These are phyloP conservation scores for Drosophila teissieri DNA, from an alignment of 1,140 invertebrate species.

Conservation along the genomic window DNA sequence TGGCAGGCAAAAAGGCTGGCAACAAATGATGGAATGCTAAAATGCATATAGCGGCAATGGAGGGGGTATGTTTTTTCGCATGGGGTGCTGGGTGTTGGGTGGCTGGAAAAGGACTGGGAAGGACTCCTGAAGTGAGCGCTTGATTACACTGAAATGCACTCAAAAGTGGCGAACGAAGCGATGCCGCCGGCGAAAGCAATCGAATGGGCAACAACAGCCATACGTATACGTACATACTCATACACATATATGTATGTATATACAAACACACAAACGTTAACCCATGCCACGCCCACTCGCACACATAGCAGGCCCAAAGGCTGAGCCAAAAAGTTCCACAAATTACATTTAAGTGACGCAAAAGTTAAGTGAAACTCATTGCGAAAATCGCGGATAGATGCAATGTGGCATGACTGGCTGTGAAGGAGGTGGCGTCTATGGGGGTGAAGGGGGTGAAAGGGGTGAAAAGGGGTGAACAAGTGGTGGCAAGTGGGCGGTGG, in stretches of 20 bases:
- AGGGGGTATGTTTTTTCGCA: not conserved
- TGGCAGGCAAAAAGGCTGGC: slow-evolving; percentile 53
- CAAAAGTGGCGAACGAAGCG: slow-evolving; percentile 66
- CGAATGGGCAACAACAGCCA: slow-evolving; percentile 40
- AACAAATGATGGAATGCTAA: slow-evolving; percentile 79
- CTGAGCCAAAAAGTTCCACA: slow-evolving; percentile 67
- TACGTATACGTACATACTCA: slow-evolving; percentile 1
- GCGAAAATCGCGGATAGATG: slow-evolving; percentile 60
- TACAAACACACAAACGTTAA: not conserved
- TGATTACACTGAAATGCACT: slow-evolving; percentile 80
- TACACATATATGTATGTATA: not conserved
- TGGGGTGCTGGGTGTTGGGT: too few relatives aligned
- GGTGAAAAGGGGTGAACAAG: not conserved
- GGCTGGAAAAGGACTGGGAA: not conserved
- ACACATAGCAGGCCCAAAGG: slow-evolving; percentile 11
- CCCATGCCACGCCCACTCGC: not conserved
- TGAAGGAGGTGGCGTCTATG: not conserved
- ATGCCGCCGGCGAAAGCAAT: slow-evolving; percentile 54
- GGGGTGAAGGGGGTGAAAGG: not conserved
- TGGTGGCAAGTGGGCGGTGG: not conserved
- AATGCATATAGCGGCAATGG: slow-evolving; percentile 60
- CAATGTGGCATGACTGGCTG: slow-evolving; percentile 35
- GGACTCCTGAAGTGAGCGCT: slow-evolving; percentile 64
- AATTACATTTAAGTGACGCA: slow-evolving; percentile 77
- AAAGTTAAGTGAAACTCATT: slow-evolving; percentile 77